phyloP scores from a whole-genome alignment of 2,113 vertebrate genomes.

The Sakesphorus luctuosus region DNA sequence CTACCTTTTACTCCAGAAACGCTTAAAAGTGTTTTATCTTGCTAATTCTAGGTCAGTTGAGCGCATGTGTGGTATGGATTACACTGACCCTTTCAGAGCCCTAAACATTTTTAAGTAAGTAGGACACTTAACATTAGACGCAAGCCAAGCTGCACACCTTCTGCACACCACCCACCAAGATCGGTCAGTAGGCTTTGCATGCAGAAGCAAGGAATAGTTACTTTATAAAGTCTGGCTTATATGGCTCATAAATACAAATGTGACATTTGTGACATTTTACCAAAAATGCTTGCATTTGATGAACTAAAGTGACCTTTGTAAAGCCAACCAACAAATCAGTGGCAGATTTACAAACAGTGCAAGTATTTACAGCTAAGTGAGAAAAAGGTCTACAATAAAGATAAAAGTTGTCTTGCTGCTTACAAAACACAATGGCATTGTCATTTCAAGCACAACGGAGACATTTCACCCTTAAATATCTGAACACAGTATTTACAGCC shows the following conservation, averaged over 20 bases:
- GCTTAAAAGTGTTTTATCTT: background rate
- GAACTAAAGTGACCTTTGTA: background rate
- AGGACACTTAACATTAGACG: background rate
- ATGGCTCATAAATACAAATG: background rate
- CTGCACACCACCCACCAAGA: background rate
- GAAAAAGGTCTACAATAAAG: background rate
- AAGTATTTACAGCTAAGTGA: background rate
- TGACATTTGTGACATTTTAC: background rate
- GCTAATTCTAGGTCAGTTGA: constrained; percentile 35
- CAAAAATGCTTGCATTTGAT: background rate
- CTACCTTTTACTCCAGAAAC: background rate
- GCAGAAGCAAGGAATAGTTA: background rate
- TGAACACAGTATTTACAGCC: background rate
- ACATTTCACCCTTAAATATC: background rate
- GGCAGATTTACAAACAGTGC: background rate
- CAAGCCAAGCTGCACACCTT: background rate
- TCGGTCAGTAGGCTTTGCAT: background rate
- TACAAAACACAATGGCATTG: background rate
- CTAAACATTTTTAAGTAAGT: constrained; percentile 22
- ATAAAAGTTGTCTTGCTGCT: background rate
- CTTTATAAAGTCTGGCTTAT: background rate
- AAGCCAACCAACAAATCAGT: background rate
- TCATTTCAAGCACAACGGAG: background rate
- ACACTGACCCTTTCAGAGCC: constrained; percentile 24
- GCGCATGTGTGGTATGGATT: background rate